These are phyloP conservation scores for Syngnathus acus DNA, from an alignment of 2,797 vertebrate species.

Conservation along the genomic window DNA sequence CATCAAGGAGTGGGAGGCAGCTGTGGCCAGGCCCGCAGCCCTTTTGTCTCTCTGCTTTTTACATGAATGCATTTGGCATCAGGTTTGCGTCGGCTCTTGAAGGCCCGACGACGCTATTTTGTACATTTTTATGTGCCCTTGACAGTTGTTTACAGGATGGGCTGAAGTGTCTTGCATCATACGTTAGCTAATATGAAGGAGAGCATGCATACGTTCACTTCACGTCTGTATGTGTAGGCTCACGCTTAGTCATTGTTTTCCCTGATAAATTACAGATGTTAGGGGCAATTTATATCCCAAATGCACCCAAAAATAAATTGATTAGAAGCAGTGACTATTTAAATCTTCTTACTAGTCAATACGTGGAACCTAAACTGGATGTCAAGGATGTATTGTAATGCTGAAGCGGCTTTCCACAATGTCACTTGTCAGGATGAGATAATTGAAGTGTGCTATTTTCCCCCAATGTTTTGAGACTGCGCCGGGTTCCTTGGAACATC, in stretches of 20 bases:
- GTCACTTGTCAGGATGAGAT: background rate
- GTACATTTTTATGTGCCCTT: slow-evolving; percentile 1
- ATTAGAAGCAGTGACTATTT: background rate
- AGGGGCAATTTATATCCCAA: background rate
- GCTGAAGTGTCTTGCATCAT: background rate
- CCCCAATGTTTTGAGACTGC: background rate
- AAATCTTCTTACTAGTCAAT: background rate
- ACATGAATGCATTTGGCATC: slow-evolving; percentile 19
- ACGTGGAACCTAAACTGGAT: too few relatives aligned
- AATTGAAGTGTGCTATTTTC: background rate
- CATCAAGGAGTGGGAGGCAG: slow-evolving; percentile 33
- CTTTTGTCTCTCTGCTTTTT: slow-evolving; percentile 10
- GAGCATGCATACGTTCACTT: background rate
- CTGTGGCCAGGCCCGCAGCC: slow-evolving; percentile 29
- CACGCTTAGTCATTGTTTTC: background rate
- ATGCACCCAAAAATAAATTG: background rate
- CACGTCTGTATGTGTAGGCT: background rate
- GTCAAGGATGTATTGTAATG: too few relatives aligned
- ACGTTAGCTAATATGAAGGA: background rate
- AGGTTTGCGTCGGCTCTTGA: slow-evolving; percentile 16
- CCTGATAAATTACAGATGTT: background rate
- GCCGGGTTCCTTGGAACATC: background rate
- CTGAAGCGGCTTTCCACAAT: background rate
- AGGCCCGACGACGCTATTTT: background rate
- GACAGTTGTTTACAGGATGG: slow-evolving; percentile 6